phyloP scores from a whole-genome alignment of 2,888 invertebrate species.

The Leptinotarsa tumamoca region DNA sequence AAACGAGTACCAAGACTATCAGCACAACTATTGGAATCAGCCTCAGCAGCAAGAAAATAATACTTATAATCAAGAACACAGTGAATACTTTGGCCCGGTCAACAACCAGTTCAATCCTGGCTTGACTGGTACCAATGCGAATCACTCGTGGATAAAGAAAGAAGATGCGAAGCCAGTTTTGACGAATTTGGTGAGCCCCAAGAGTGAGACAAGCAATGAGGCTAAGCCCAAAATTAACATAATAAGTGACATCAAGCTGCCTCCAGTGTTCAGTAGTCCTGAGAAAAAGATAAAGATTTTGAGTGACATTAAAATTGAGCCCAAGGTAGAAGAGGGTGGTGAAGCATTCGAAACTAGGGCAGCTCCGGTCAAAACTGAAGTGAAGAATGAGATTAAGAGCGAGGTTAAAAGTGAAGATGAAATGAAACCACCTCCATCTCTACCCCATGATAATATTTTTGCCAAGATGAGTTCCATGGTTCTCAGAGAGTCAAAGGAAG shows the following conservation, averaged over 20 bases:
- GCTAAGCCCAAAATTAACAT: slow-evolving; percentile 66
- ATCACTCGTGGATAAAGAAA: slow-evolving; percentile 61
- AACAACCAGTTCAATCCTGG: slow-evolving; percentile 55
- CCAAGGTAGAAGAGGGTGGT: slow-evolving; percentile 67
- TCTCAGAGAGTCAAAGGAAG: slow-evolving; percentile 71
- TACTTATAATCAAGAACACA: slow-evolving; percentile 46
- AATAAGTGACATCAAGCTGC: slow-evolving; percentile 65
- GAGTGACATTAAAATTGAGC: slow-evolving; percentile 64
- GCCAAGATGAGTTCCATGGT: slow-evolving; percentile 66
- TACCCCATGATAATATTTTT: slow-evolving; percentile 68
- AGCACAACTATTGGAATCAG: slow-evolving; percentile 43
- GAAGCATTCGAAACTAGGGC: slow-evolving; percentile 68
- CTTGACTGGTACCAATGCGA: slow-evolving; percentile 50
- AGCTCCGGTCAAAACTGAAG: slow-evolving; percentile 59
- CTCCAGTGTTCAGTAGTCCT: slow-evolving; percentile 54
- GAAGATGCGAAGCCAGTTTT: slow-evolving; percentile 54
- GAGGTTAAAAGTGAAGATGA: slow-evolving; percentile 59
- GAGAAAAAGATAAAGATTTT: slow-evolving; percentile 59
- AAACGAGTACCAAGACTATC: slow-evolving; percentile 36
- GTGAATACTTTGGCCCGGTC: slow-evolving; percentile 55
- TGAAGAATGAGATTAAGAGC: slow-evolving; percentile 63
- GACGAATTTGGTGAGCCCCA: slow-evolving; percentile 51
- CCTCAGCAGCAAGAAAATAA: slow-evolving; percentile 45
- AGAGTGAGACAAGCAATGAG: slow-evolving; percentile 60
- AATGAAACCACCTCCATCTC: slow-evolving; percentile 52